These are phyloP conservation scores for Dendrolimus kikuchii DNA, from an alignment of 1,140 invertebrate genomes.

Conservation along the genomic window DNA sequence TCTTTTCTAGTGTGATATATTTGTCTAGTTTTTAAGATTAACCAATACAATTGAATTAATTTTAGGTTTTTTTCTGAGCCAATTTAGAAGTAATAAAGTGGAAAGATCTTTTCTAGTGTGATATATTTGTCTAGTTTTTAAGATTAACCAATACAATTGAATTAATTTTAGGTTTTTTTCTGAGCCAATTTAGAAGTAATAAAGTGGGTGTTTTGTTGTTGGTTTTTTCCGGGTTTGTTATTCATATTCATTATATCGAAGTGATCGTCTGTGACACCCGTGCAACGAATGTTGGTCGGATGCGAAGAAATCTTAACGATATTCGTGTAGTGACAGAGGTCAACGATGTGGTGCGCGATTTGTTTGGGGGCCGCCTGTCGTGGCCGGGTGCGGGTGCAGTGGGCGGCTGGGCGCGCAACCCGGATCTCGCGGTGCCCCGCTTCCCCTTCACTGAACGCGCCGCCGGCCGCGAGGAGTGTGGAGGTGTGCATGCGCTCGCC, in stretches of 20 bases:
- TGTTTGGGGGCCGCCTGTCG: constrained; percentile 59
- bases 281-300: constrained; percentile 11
- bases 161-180: too few species aligned
- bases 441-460: constrained; percentile 61
- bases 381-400: constrained; percentile 26
- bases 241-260: constrained; percentile 11
- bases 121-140: too few species aligned
- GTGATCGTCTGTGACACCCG: neutral
- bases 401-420: constrained; percentile 52
- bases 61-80: too few species aligned
- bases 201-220: neutral
- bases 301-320: constrained; percentile 27
- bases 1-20: too few species aligned
- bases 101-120: too few species aligned
- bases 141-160: too few species aligned
- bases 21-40: too few species aligned
- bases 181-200: too few species aligned
- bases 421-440: constrained; percentile 61
- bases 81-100: too few species aligned
- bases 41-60: too few species aligned
- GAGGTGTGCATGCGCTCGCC: constrained; percentile 44
- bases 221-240: constrained; percentile 18
- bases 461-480: constrained; percentile 27
- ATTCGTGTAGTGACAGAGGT: constrained; percentile 46
- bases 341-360: constrained; percentile 29